Evolutionary conservation across 2,888 invertebrate species (phyloP).

Genomic region (Pyrrhia umbra): DNA sequence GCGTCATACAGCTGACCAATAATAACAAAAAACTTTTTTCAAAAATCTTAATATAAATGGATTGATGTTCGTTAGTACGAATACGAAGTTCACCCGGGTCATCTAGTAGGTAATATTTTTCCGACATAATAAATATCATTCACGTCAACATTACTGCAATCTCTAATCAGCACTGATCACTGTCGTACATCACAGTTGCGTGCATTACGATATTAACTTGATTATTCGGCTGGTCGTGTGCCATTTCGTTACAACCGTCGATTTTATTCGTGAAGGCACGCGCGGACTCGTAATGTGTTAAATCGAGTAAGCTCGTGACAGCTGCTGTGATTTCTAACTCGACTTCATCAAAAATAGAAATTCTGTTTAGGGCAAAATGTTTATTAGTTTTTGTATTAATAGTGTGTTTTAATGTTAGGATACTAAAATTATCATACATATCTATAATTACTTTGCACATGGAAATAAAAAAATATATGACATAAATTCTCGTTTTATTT

Average conservation of each 20-base stretch:
- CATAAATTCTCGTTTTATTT: no score
- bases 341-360: slow-evolving; percentile 23
- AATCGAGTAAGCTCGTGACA: slow-evolving; percentile 45
- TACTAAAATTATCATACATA: no score
- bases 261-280: slow-evolving; percentile 59
- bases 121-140: slow-evolving; percentile 31
- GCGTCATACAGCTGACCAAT: no score
- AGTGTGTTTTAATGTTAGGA: background rate
- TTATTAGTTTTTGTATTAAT: background rate
- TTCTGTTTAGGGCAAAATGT: slow-evolving; percentile 13
- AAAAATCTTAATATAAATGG: no score
- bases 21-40: no score
- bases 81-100: no score
- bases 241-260: slow-evolving; percentile 49
- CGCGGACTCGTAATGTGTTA: slow-evolving; percentile 44
- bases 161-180: slow-evolving; percentile 46
- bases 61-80: no score
- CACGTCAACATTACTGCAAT: slow-evolving; percentile 28
- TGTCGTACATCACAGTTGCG: slow-evolving; percentile 56
- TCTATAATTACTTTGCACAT: no score
- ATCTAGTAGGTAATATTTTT: slow-evolving; percentile 6
- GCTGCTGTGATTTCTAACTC: slow-evolving; percentile 35
- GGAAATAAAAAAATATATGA: no score
- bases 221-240: slow-evolving; percentile 50
- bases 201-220: slow-evolving; percentile 56